Base-by-base conservation (phyloP, 1,140 invertebrate species). In the Tetraneura akinire region DNA sequence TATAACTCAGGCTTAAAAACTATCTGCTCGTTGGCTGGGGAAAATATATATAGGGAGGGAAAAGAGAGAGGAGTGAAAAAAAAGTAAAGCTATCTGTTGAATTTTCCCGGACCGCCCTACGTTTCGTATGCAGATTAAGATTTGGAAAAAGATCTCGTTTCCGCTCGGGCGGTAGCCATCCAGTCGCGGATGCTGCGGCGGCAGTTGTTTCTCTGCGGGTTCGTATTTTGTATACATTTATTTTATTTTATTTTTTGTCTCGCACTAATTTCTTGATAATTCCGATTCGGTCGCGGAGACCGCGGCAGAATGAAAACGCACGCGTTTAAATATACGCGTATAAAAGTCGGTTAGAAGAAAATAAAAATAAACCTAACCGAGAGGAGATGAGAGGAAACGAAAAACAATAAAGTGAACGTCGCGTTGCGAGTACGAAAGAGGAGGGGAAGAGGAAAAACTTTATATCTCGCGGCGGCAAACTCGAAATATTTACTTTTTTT, bases 91-190 rank as follows among this genome's bases (percentile, higher is more conserved):
- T 78, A 78, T 78, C 74, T 78, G 74, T 78, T 78, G 74, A 78
- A 78, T 78, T 78, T 78, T 62, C 55, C 73, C 29, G 26, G 57
- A 76, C 42, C 74, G 74, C 74, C 42, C 55, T 8, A 37, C 53
- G 74, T 78, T 78, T 78, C 74, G 55, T 78, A 78, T 78, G 74
- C 74, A 78, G 74, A 78, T 78, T 78, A 78, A 78, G 74, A 78
- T 78, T 78, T n/a, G 62, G 74, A 78, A 78, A 78, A 78, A 78
- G 74, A 78, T 78, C 62, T 4, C 16, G 37, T 78, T 78, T 78
- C 74, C 74, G 74, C 74, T 78, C 74, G 74, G 60, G 42, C 62
- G 60, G 55, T 37, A n/a, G 42, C 73, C 73, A 45, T 29, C 53
- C 73, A 37, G 73, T 55, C 21, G 68, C 42, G 14, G 26, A 53